phyloP scores from a whole-genome alignment of 1,140 invertebrate species.

The Ceratina australensis region DNA sequence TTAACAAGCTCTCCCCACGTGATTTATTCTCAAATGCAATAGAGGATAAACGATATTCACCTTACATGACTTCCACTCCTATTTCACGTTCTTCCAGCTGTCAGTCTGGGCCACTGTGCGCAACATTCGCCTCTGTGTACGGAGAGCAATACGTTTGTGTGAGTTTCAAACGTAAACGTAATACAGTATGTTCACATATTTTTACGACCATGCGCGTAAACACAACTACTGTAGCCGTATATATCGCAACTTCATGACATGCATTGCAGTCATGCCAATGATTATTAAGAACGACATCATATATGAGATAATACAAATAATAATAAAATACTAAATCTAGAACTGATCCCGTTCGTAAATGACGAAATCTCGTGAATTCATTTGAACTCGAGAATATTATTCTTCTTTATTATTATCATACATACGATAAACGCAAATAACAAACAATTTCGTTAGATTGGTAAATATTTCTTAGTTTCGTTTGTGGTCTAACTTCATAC shows the following conservation, averaged over 20 bases:
- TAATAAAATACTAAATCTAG: neutral
- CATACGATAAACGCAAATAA: neutral
- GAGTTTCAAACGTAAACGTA: constrained; percentile 13
- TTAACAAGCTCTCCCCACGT: neutral
- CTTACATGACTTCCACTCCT: constrained; percentile 72
- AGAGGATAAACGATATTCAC: constrained; percentile 44
- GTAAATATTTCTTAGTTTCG: neutral
- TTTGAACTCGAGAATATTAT: neutral
- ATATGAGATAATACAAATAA: neutral
- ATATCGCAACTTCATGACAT: neutral
- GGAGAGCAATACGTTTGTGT: constrained; percentile 20
- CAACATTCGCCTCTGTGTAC: constrained; percentile 36
- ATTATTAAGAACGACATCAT: neutral
- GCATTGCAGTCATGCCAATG: constrained; percentile 11
- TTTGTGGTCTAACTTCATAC: constrained; percentile 1
- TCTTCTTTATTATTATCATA: too few relatives aligned
- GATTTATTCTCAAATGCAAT: constrained; percentile 29
- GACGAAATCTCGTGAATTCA: too few relatives aligned
- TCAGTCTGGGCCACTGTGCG: constrained; percentile 51
- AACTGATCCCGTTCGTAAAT: too few relatives aligned
- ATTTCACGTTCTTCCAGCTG: constrained; percentile 60
- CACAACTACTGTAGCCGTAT: constrained; percentile 6
- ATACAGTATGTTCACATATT: constrained; percentile 27
- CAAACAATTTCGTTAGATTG: constrained; percentile 7
- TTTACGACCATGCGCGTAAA: constrained; percentile 27